Percentiles rank a stretch among this genome's conserved stretches.
Conservation (phyloP, 2,888 invertebrate genomes). For the Trichopoda pennipes region DNA sequence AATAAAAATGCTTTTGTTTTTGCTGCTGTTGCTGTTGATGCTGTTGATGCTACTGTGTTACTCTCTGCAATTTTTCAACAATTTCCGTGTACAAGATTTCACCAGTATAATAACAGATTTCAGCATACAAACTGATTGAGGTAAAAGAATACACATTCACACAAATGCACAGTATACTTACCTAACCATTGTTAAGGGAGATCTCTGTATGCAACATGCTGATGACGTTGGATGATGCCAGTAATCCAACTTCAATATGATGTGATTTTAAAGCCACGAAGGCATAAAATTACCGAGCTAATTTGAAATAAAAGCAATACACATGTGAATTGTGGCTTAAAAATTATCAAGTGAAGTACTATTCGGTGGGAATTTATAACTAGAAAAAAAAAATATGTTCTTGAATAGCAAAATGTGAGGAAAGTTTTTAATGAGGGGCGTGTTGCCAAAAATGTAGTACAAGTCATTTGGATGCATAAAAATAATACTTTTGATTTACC, state of each 20-base stretch:
- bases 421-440: neutral
- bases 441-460: neutral
- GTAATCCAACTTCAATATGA: constrained; percentile 46
- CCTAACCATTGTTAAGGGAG: constrained; percentile 1
- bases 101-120: constrained; percentile 42
- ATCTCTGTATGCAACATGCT: constrained; percentile 51
- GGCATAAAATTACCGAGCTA: constrained; percentile 63
- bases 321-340: constrained; percentile 50
- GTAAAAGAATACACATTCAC: neutral
- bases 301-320: constrained; percentile 59
- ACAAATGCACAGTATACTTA: constrained; percentile 10
- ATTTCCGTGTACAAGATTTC: constrained; percentile 43
- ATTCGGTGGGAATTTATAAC: constrained; percentile 33
- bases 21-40: constrained; percentile 11
- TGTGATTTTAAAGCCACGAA: constrained; percentile 54
- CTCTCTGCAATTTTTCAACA: constrained; percentile 38
- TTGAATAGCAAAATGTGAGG: neutral
- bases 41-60: neutral
- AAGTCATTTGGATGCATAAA: no score
- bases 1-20: constrained; percentile 55
- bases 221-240: constrained; percentile 42
- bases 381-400: constrained; percentile 13
- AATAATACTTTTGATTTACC: no score
- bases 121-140: constrained; percentile 24
- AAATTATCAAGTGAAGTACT: constrained; percentile 15